A percentile compares a stretch with the other conserved stretches of the same genome.
phyloP scores from a whole-genome alignment of 1,140 invertebrate species.

The Yoshiicerus persimilis region DNA sequence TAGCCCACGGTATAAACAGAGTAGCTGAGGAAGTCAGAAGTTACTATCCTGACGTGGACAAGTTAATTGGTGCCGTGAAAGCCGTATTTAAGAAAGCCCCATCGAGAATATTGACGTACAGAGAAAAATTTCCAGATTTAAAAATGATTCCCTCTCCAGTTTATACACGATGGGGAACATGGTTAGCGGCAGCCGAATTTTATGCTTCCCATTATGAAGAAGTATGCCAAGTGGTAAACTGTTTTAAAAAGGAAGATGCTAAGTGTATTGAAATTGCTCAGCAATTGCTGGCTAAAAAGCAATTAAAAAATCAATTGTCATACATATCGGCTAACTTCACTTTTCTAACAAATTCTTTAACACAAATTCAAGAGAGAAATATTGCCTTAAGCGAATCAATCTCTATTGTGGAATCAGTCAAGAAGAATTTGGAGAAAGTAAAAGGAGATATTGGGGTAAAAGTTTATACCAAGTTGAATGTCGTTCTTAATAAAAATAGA shows the following conservation, averaged over 20 bases:
- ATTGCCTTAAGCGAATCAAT: background rate
- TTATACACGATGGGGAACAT: constrained; percentile 55
- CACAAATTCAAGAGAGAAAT: background rate
- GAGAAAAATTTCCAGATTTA: constrained; percentile 50
- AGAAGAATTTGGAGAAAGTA: background rate
- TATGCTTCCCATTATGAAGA: background rate
- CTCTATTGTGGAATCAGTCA: background rate
- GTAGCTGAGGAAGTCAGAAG: constrained; percentile 52
- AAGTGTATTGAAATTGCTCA: background rate
- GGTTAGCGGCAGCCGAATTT: constrained; percentile 42
- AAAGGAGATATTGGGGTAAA: background rate
- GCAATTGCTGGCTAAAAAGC: background rate
- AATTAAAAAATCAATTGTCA: background rate
- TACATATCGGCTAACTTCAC: background rate
- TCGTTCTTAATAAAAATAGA: background rate
- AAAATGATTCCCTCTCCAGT: constrained; percentile 53
- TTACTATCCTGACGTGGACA: constrained; percentile 49
- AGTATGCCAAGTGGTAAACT: background rate
- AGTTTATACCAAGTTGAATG: background rate
- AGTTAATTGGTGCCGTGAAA: constrained; percentile 50
- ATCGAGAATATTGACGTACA: constrained; percentile 50
- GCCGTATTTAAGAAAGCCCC: constrained; percentile 53
- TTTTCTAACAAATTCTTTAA: background rate
- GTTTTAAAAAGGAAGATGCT: background rate
- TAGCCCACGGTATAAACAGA: constrained; percentile 53